These are phyloP conservation scores for Deilephila porcellus DNA, from an alignment of 2,888 invertebrate species.

Conservation along the genomic window DNA sequence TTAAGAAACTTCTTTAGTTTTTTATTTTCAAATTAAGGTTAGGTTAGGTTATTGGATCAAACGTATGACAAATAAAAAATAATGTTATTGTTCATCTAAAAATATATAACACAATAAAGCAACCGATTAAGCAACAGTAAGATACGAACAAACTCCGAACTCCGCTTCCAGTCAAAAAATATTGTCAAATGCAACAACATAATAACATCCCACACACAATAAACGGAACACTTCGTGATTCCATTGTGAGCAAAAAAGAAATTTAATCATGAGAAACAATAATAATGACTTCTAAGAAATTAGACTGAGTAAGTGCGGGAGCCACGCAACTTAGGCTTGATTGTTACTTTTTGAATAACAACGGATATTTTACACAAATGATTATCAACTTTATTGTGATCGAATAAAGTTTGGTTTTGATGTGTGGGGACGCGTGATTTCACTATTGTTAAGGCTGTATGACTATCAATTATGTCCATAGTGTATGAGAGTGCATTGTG, in stretches of 20 bases:
- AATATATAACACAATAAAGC: constrained; percentile 7
- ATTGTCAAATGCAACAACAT: constrained; percentile 59
- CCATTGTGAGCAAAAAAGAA: constrained; percentile 81
- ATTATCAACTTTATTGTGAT: constrained; percentile 48
- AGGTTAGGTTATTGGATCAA: no score
- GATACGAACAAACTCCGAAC: constrained; percentile 23
- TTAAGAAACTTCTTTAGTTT: no score
- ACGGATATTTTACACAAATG: constrained; percentile 39
- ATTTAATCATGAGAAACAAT: constrained; percentile 85
- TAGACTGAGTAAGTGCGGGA: constrained; percentile 82
- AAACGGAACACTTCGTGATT: constrained; percentile 71
- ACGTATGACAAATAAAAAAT: no score
- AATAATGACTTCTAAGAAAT: constrained; percentile 82
- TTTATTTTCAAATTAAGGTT: no score
- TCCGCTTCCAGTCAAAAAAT: constrained; percentile 39
- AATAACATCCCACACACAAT: constrained; percentile 65
- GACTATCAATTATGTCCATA: constrained; percentile 83
- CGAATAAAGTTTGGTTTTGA: constrained; percentile 51
- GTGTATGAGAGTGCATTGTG: constrained; percentile 80
- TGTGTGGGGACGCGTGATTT: constrained; percentile 61
- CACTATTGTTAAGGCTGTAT: constrained; percentile 81
- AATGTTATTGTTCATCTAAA: not conserved
- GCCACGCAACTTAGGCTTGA: constrained; percentile 81
- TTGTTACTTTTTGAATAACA: constrained; percentile 75
- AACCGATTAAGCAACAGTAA: constrained; percentile 17